Conservation (phyloP, 2,797 vertebrate genomes). For the Eidolon dupreanum region DNA sequence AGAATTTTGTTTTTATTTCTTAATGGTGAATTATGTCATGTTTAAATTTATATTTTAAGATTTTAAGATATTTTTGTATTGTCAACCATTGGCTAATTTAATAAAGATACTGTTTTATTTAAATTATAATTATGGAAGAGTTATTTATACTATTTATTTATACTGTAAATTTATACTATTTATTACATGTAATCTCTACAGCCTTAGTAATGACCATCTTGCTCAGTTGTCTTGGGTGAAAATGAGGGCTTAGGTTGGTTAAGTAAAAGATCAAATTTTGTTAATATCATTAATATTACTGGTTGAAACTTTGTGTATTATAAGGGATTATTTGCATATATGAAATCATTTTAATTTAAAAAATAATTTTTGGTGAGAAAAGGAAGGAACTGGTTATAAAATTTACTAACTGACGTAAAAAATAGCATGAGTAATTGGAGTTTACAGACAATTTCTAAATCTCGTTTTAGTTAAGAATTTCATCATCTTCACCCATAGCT, state of each 20-base stretch:
- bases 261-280: conserved; percentile 7
- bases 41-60: conserved; percentile 1
- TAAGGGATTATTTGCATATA: background rate
- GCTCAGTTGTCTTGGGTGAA: background rate
- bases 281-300: background rate
- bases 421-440: background rate
- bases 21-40: background rate
- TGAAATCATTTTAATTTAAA: background rate
- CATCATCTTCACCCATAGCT: background rate
- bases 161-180: background rate
- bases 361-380: background rate
- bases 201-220: background rate
- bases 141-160: background rate
- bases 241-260: background rate
- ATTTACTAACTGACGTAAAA: background rate
- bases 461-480: conserved; percentile 10
- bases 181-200: background rate
- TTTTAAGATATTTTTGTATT: background rate
- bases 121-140: background rate
- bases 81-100: background rate
- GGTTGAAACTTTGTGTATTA: background rate
- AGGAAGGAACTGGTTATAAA: background rate
- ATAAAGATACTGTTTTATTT: background rate
- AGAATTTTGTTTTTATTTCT: background rate
- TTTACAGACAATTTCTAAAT: background rate